A percentile compares a stretch with the other conserved stretches of the same genome.
phyloP scores from a whole-genome alignment of 53 echinoderm and acorn worm genomes.

The Arbacia lixula region DNA sequence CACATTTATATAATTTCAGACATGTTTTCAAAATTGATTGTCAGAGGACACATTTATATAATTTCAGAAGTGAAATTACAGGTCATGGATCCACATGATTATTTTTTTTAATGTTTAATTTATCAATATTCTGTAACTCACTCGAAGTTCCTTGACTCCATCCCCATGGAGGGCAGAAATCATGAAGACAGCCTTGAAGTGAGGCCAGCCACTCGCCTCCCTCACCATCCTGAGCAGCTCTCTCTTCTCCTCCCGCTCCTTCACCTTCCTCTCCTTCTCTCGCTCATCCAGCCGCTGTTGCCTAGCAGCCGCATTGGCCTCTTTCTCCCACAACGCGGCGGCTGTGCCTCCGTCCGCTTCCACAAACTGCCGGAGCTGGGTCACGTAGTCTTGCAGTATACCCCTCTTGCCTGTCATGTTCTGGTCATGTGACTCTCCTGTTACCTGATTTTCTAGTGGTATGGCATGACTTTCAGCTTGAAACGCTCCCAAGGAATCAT shows the following conservation, averaged over 20 bases:
- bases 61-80: too few relatives aligned
- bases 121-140: too few relatives aligned
- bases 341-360: background rate
- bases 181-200: slow-evolving; percentile 89
- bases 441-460: background rate
- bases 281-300: background rate
- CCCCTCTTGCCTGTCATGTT: slow-evolving; percentile 2
- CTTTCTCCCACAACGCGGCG: background rate
- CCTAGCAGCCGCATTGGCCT: background rate
- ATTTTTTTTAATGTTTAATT: too few relatives aligned
- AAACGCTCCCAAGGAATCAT: too few relatives aligned
- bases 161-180: slow-evolving; percentile 84
- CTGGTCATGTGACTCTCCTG: slow-evolving; percentile 26
- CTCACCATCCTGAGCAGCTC: slow-evolving; percentile 50
- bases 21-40: too few relatives aligned
- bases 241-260: slow-evolving; percentile 33
- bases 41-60: too few relatives aligned
- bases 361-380: background rate
- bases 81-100: too few relatives aligned
- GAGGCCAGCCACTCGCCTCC: slow-evolving; percentile 73
- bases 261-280: slow-evolving; percentile 25
- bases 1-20: too few relatives aligned
- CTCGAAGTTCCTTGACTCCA: slow-evolving; percentile 80
- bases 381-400: slow-evolving; percentile 25
- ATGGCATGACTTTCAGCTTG: background rate